Percentiles rank a stretch among this genome's conserved stretches.
Conservation (phyloP, 37 sponge, comb jelly and placozoan genomes). For the Beroe forskalii region DNA sequence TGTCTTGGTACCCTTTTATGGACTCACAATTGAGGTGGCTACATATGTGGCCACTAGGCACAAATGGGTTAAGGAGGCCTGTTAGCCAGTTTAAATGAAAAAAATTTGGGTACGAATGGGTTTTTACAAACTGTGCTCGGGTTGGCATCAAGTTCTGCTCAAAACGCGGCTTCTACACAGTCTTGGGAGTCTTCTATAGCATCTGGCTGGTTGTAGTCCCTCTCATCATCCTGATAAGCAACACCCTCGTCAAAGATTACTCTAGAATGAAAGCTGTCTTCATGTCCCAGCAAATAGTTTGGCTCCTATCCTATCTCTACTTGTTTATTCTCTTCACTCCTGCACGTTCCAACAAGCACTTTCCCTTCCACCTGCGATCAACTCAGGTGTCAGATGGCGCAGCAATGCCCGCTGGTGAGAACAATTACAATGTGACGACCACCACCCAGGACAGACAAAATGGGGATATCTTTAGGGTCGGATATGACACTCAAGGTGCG, state of each 20-base stretch:
- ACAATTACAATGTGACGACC: neutral
- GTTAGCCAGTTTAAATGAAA: too few species aligned
- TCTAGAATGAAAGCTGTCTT: neutral
- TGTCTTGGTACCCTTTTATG: too few species aligned
- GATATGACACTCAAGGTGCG: neutral
- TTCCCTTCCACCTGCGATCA: constrained; percentile 29
- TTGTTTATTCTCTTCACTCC: neutral
- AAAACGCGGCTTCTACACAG: neutral
- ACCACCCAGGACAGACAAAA: neutral
- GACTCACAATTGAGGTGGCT: too few species aligned
- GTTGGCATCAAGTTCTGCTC: neutral
- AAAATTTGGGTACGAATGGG: too few species aligned
- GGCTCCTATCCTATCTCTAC: neutral
- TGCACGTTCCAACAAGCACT: constrained; percentile 7
- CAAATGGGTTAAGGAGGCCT: too few species aligned
- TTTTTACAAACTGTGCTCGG: neutral
- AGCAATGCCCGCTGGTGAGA: neutral
- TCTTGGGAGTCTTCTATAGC: constrained; percentile 2
- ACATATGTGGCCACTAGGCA: too few species aligned
- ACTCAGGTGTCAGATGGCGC: neutral
- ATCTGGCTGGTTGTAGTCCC: constrained; percentile 26
- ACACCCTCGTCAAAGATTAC: neutral
- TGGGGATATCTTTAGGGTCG: neutral
- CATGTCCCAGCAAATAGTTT: neutral
- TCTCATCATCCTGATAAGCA: neutral